phyloP scores from a whole-genome alignment of 2,888 invertebrate genomes.

The Tetragonisca angustula region DNA sequence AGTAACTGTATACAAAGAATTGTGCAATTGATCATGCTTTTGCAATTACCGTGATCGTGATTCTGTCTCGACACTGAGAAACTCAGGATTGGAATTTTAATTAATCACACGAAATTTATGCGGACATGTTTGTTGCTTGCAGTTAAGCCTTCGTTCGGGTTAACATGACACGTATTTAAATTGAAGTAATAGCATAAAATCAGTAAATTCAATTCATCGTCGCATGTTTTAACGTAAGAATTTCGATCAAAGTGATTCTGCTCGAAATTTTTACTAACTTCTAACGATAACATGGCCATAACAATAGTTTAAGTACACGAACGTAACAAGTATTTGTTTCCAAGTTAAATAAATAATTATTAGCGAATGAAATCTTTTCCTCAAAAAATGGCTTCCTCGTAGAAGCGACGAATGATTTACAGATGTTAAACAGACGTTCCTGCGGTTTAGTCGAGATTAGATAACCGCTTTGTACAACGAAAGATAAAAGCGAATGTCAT shows the following conservation, averaged over 20 bases:
- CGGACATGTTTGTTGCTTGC: too few relatives aligned
- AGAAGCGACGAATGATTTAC: constrained; percentile 30
- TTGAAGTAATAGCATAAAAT: too few relatives aligned
- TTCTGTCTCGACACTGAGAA: not conserved
- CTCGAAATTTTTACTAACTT: not conserved
- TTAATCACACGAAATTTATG: too few relatives aligned
- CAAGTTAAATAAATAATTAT: not conserved
- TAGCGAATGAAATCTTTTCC: not conserved
- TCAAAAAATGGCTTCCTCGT: not conserved
- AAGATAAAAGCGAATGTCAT: constrained; percentile 36
- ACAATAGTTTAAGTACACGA: not conserved
- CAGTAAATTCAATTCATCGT: too few relatives aligned
- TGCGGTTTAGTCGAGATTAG: constrained; percentile 33
- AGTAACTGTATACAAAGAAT: constrained; percentile 5
- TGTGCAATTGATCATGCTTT: not conserved
- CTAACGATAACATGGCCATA: not conserved
- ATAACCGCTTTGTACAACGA: constrained; percentile 26
- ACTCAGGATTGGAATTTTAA: too few relatives aligned
- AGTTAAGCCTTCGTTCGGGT: too few relatives aligned
- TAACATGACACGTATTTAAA: too few relatives aligned
- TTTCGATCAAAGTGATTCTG: not conserved
- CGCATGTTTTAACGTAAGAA: too few relatives aligned
- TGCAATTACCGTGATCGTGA: not conserved
- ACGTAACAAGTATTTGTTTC: not conserved
- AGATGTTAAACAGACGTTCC: not conserved